Conservation (phyloP, 2,797 vertebrate species). For the Karalla daura region DNA sequence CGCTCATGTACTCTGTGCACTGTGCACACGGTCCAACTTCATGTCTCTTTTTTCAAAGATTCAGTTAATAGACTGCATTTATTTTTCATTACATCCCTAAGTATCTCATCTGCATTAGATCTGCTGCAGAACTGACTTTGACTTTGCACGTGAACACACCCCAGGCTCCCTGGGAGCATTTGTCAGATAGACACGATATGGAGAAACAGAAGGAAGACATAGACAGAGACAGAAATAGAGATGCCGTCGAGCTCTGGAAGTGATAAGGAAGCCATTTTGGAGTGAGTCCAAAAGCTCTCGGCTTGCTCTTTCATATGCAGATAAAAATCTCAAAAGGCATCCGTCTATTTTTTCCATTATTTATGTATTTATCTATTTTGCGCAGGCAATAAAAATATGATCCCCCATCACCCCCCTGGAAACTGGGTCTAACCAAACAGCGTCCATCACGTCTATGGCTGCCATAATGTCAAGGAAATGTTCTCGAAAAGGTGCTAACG, state of each 20-base stretch:
- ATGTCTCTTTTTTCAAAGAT: too few species aligned
- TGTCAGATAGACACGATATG: constrained; percentile 15
- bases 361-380: constrained; percentile 20
- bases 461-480: constrained; percentile 57
- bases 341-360: constrained; percentile 50
- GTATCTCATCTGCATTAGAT: background rate
- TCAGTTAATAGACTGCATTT: constrained; percentile 1
- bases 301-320: constrained; percentile 53
- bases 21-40: too few species aligned
- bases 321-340: constrained; percentile 66
- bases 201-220: constrained; percentile 23
- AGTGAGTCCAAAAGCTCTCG: constrained; percentile 46
- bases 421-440: constrained; percentile 22
- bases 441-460: constrained; percentile 50
- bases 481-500: constrained; percentile 35
- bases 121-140: background rate
- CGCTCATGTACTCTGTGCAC: background rate
- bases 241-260: constrained; percentile 34
- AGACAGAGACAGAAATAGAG: constrained; percentile 34
- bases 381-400: constrained; percentile 59
- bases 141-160: constrained; percentile 11
- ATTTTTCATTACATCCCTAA: background rate
- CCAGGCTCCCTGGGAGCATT: constrained; percentile 7
- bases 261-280: constrained; percentile 59
- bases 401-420: constrained; percentile 46